Conservation (phyloP, 2,888 invertebrate genomes). For the Schrankia costaestrigalis region DNA sequence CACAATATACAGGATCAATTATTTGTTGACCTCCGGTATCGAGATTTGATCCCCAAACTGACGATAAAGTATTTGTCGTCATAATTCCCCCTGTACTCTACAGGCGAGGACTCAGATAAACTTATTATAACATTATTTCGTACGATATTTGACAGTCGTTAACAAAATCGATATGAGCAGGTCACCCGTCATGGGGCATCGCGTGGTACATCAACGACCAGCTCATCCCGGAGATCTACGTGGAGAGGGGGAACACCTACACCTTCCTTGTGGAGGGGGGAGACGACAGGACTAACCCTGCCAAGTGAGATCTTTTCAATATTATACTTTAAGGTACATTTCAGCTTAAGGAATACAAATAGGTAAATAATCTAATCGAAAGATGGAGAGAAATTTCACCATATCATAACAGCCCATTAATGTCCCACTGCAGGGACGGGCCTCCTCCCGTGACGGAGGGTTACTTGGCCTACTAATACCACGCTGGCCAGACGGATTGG, state of each 20-base stretch:
- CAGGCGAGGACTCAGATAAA: no score
- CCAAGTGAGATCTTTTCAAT: constrained; percentile 75
- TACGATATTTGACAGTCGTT: no score
- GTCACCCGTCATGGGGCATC: constrained; percentile 91
- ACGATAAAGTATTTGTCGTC: no score
- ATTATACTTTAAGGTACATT: background rate
- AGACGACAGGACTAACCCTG: constrained; percentile 88
- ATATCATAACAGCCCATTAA: no score
- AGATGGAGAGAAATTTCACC: no score
- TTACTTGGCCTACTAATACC: no score
- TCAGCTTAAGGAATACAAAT: background rate
- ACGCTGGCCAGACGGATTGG: no score
- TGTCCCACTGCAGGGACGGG: no score
- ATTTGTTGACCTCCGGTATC: constrained; percentile 61
- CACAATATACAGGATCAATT: constrained; percentile 53
- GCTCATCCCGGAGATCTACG: constrained; percentile 93
- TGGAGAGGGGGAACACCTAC: constrained; percentile 92
- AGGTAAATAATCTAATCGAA: background rate
- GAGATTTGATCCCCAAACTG: constrained; percentile 53
- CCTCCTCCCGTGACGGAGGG: no score
- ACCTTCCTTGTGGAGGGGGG: constrained; percentile 93
- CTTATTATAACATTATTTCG: no score
- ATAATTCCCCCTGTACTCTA: no score
- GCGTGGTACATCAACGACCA: constrained; percentile 96
- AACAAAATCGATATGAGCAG: constrained; percentile 40